phyloP scores from a whole-genome alignment of 2,888 invertebrate genomes.

The Lepas anatifera region DNA sequence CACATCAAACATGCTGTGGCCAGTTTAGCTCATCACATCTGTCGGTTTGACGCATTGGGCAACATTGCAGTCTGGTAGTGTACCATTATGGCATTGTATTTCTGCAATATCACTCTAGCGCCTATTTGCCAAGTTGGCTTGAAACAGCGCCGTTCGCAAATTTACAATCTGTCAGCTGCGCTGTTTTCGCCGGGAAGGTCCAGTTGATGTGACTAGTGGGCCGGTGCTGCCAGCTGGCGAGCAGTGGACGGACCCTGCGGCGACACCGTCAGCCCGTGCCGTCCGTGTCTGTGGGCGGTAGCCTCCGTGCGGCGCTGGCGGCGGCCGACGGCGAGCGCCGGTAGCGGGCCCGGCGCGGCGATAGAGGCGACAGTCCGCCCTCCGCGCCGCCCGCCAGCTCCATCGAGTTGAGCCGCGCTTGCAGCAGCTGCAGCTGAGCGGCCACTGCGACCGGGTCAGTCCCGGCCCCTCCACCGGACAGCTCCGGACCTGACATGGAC shows the following conservation, averaged over 20 bases:
- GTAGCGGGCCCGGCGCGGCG: neutral
- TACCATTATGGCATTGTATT: neutral
- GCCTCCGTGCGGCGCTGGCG: neutral
- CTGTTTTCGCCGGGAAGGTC: neutral
- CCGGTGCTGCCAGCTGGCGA: neutral
- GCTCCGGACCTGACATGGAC: neutral
- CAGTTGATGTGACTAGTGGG: neutral
- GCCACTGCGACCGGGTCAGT: neutral
- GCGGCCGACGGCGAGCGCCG: neutral
- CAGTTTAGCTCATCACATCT: no score
- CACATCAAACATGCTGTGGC: no score
- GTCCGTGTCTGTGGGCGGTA: neutral
- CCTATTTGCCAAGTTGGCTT: neutral
- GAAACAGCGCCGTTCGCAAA: neutral
- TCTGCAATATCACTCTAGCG: neutral
- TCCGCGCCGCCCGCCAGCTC: neutral
- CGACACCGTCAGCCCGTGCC: neutral
- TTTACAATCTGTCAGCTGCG: neutral
- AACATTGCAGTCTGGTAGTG: no score
- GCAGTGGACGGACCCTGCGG: neutral
- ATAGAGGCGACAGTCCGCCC: neutral
- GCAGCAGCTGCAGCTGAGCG: conserved; percentile 7
- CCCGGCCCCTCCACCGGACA: neutral
- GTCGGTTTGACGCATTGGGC: no score
- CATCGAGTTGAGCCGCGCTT: neutral